These are phyloP conservation scores for Drosophila truncata DNA, from an alignment of 1,140 invertebrate genomes.

Conservation along the genomic window DNA sequence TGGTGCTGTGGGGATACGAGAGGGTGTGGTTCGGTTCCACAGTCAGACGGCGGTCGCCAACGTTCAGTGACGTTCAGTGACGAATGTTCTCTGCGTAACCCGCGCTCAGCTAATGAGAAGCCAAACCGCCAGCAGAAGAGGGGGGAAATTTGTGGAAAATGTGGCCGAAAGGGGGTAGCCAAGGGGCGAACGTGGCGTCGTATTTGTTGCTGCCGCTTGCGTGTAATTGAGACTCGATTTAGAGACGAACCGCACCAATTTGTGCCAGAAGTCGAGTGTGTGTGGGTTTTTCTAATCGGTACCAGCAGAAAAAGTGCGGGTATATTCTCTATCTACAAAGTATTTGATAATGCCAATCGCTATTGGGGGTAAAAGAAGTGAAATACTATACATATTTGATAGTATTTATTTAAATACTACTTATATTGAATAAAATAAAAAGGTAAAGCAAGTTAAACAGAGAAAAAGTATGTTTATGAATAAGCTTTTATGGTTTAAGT, in stretches of 20 bases:
- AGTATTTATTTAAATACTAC: neutral
- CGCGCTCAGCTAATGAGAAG: slow-evolving; percentile 52
- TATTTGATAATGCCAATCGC: neutral
- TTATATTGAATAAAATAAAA: too few relatives aligned
- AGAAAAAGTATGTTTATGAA: neutral
- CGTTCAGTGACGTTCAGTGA: slow-evolving; percentile 9
- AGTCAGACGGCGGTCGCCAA: slow-evolving; percentile 9
- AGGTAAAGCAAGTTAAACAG: neutral
- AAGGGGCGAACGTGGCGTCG: neutral
- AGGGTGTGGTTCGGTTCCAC: slow-evolving; percentile 18
- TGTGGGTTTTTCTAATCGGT: slow-evolving; percentile 42
- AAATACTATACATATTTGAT: neutral
- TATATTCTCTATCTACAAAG: slow-evolving; percentile 5
- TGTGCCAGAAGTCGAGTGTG: slow-evolving; percentile 44
- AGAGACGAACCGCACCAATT: slow-evolving; percentile 54
- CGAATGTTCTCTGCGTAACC: slow-evolving; percentile 37
- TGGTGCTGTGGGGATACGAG: neutral
- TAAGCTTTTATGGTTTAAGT: too few relatives aligned
- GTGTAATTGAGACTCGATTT: slow-evolving; percentile 59
- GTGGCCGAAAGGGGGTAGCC: slow-evolving; percentile 1
- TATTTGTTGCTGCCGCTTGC: slow-evolving; percentile 11
- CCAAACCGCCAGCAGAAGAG: slow-evolving; percentile 17
- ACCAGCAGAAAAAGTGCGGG: slow-evolving; percentile 2
- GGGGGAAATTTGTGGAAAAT: slow-evolving; percentile 11
- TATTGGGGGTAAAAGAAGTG: neutral